Evolutionary conservation across 1,140 invertebrate species (phyloP).

Genomic region (Plutomurus gul): DNA sequence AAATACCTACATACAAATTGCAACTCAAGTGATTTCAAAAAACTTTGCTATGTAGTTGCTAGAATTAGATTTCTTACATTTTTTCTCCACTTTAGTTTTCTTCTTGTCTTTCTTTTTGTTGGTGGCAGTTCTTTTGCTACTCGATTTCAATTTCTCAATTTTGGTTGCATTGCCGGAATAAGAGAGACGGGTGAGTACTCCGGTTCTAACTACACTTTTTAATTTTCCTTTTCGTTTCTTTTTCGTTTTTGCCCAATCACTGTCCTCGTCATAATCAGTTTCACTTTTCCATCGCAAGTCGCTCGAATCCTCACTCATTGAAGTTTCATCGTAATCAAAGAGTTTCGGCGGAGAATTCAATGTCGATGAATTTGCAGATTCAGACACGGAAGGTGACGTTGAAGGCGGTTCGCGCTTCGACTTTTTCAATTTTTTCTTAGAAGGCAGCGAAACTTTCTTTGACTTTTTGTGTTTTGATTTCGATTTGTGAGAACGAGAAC

Average conservation of each 20-base stretch:
- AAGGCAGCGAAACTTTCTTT: neutral
- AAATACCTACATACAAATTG: no score
- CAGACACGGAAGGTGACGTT: neutral
- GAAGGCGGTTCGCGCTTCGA: neutral
- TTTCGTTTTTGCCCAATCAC: neutral
- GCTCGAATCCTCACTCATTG: no score
- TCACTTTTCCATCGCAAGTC: no score
- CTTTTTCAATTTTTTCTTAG: neutral
- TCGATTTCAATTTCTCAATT: no score
- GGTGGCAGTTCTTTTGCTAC: neutral
- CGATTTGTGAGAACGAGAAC: neutral
- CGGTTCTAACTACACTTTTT: no score
- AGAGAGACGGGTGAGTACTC: no score
- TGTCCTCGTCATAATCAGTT: neutral
- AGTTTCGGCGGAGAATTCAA: neutral
- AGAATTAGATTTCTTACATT: no score
- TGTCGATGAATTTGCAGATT: neutral
- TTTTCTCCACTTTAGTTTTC: neutral
- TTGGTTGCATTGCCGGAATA: no score
- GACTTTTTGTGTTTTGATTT: neutral
- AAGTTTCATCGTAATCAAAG: no score
- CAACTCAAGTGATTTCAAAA: no score
- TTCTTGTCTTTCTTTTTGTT: neutral
- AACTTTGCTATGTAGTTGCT: no score
- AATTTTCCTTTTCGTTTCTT: neutral